phyloP scores from a whole-genome alignment of 92 coral and sea anemone species.

The Metridium senile region DNA sequence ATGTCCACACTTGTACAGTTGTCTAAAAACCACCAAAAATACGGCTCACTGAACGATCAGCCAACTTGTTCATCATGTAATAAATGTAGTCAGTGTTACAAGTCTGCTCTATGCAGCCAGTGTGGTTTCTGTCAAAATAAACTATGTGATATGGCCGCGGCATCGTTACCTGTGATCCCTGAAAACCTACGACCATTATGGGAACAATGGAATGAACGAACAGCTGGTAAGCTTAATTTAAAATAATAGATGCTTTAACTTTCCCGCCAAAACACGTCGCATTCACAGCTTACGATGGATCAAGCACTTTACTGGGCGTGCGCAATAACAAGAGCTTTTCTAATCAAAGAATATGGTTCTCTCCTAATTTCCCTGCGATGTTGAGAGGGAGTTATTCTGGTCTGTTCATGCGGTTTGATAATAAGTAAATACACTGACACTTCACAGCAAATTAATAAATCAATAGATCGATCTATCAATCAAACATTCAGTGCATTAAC shows the following conservation, averaged over 20 bases:
- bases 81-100: conserved; percentile 69
- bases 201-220: conserved; percentile 79
- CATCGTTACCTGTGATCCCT: conserved; percentile 43
- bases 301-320: too few species aligned
- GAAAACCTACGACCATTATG: conserved; percentile 63
- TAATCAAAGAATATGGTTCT: too few species aligned
- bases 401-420: too few species aligned
- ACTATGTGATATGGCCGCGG: conserved; percentile 50
- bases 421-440: too few species aligned
- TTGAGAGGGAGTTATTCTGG: too few species aligned
- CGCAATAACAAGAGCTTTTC: too few species aligned
- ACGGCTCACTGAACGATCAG: conserved; percentile 20
- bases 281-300: too few species aligned
- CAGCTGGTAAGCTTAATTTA: conserved; percentile 59
- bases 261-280: not conserved
- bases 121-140: conserved; percentile 67
- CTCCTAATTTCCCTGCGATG: too few species aligned
- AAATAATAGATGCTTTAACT: not conserved
- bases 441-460: too few species aligned
- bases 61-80: conserved; percentile 69
- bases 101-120: conserved; percentile 61
- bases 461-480: too few species aligned
- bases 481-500: too few species aligned
- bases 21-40: conserved; percentile 7
- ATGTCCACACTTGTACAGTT: conserved; percentile 33